These are phyloP conservation scores for Drosophila sordidapex DNA, from an alignment of 2,888 invertebrate genomes.

Conservation along the genomic window DNA sequence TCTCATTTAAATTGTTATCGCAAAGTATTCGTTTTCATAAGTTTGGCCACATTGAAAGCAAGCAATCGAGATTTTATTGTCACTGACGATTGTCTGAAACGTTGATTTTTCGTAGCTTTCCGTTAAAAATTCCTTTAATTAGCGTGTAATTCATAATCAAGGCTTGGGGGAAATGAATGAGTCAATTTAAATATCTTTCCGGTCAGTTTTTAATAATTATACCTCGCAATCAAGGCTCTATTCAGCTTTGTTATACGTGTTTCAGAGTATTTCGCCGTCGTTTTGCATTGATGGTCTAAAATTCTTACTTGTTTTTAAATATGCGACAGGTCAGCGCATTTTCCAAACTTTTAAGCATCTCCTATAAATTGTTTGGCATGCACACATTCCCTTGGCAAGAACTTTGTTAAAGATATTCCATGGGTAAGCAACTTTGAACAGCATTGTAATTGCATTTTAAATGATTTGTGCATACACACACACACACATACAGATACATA, in stretches of 20 bases:
- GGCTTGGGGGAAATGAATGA: neutral
- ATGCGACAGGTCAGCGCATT: constrained; percentile 65
- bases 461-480: constrained; percentile 20
- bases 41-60: neutral
- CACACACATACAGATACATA: neutral
- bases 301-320: constrained; percentile 21
- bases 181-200: neutral
- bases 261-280: constrained; percentile 27
- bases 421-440: constrained; percentile 29
- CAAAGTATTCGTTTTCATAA: neutral
- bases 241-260: neutral
- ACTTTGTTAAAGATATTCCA: constrained; percentile 22
- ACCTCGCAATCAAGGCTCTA: neutral
- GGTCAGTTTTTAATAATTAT: neutral
- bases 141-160: neutral
- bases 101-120: neutral
- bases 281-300: neutral
- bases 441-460: constrained; percentile 68
- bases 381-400: constrained; percentile 29
- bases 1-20: neutral
- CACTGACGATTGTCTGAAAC: neutral
- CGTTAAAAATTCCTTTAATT: neutral
- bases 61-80: neutral
- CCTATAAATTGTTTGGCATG: constrained; percentile 48
- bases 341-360: constrained; percentile 46